Evolutionary conservation across 2,797 vertebrate species (phyloP).

Genomic region (Silurus lanzhouensis): DNA sequence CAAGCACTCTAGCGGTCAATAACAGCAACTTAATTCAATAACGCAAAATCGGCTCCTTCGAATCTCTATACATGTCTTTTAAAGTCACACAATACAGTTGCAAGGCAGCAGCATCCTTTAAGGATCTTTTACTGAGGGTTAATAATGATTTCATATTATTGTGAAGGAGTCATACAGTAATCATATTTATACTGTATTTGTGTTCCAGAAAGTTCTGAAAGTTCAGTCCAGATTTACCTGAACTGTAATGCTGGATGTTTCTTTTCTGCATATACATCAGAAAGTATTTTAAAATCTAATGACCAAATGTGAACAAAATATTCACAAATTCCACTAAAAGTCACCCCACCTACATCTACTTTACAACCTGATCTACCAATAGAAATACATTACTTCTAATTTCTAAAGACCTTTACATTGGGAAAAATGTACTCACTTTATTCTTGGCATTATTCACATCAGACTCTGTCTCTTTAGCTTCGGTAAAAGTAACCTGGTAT

Average conservation of each 20-base stretch:
- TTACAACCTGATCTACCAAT: not conserved
- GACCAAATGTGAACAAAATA: not conserved
- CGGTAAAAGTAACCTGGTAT: not conserved
- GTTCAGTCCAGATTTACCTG: not conserved
- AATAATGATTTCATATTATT: not conserved
- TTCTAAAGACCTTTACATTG: not conserved
- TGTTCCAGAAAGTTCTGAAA: not conserved
- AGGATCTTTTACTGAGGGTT: not conserved
- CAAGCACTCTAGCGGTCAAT: not conserved
- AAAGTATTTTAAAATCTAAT: not conserved
- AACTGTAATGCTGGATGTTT: not conserved
- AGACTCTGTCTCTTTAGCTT: not conserved
- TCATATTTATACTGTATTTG: not conserved
- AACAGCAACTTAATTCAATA: constrained; percentile 1
- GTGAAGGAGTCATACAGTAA: not conserved
- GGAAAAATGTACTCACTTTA: constrained; percentile 7
- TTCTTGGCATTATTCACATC: not conserved
- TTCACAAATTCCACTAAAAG: not conserved
- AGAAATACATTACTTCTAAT: not conserved
- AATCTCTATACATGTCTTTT: not conserved
- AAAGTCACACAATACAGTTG: not conserved
- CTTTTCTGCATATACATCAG: not conserved
- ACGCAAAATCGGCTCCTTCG: not conserved
- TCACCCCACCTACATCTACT: not conserved
- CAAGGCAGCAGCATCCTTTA: not conserved